Evolutionary conservation across 1,140 invertebrate genomes (phyloP).

Genomic region (Drosophila elegans): DNA sequence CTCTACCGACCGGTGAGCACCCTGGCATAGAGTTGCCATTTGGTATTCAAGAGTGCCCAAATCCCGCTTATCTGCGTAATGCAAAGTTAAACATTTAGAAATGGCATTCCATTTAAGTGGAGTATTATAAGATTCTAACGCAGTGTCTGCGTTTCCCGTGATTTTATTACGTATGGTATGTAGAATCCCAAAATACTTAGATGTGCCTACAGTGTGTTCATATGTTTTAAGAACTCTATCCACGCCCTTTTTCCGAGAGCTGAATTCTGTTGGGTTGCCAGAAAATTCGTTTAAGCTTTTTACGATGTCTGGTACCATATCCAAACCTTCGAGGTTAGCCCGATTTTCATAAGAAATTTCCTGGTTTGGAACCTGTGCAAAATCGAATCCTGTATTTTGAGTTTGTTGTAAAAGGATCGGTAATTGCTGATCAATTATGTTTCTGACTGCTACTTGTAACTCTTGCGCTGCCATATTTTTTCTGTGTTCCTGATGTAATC

Average conservation of each 20-base stretch:
- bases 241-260: slow-evolving; percentile 9
- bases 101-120: slow-evolving; percentile 43
- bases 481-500: background rate
- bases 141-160: slow-evolving; percentile 19
- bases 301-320: slow-evolving; percentile 19
- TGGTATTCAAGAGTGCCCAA: slow-evolving; percentile 40
- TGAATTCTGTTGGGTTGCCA: background rate
- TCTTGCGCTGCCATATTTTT: background rate
- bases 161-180: slow-evolving; percentile 40
- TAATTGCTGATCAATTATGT: background rate
- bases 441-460: background rate
- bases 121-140: slow-evolving; percentile 36
- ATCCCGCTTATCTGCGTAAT: slow-evolving; percentile 45
- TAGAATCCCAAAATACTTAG: slow-evolving; percentile 45
- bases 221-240: slow-evolving; percentile 4
- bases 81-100: slow-evolving; percentile 18
- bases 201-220: slow-evolving; percentile 3
- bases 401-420: no score
- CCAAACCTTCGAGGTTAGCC: background rate
- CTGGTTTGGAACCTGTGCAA: slow-evolving; percentile 3
- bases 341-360: background rate
- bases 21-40: slow-evolving; percentile 7
- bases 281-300: slow-evolving; percentile 14
- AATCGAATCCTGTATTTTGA: background rate
- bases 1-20: slow-evolving; percentile 18